Conservation (phyloP, 2,888 invertebrate genomes). For the Nemurella pictetii region DNA sequence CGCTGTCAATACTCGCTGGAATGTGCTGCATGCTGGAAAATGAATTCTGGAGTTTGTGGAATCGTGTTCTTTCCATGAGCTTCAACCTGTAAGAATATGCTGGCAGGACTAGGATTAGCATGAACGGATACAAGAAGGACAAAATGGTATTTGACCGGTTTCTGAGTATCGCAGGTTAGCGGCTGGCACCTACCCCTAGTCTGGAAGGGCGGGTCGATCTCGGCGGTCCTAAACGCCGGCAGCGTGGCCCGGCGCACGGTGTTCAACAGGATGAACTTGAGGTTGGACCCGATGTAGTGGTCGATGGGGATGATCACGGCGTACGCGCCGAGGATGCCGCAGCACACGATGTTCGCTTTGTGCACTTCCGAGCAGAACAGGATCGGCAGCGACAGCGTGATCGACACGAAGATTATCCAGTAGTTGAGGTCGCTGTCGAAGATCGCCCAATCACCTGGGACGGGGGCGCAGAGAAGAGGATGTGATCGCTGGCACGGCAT, state of each 20-base stretch:
- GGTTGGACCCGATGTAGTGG: conserved; percentile 64
- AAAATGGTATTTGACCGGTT: too few relatives aligned
- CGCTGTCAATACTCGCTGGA: too few relatives aligned
- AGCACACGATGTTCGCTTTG: conserved; percentile 63
- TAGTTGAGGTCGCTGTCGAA: conserved; percentile 62
- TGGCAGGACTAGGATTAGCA: too few relatives aligned
- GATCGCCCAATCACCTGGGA: conserved; percentile 51
- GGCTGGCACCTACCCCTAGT: conserved; percentile 56
- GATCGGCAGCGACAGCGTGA: conserved; percentile 57
- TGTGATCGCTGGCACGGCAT: too few relatives aligned
- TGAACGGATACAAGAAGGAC: too few relatives aligned
- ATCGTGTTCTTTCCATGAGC: too few relatives aligned
- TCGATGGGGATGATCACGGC: conserved; percentile 64
- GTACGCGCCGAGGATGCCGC: conserved; percentile 67
- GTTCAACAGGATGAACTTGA: conserved; percentile 71
- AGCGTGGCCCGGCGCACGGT: conserved; percentile 63
- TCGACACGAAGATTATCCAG: conserved; percentile 63
- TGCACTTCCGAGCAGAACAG: conserved; percentile 57
- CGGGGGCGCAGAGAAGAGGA: neutral
- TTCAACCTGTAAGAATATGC: too few relatives aligned
- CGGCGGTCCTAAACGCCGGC: conserved; percentile 59
- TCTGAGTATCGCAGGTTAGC: too few relatives aligned
- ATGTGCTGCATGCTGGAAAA: too few relatives aligned
- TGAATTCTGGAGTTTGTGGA: too few relatives aligned
- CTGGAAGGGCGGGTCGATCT: conserved; percentile 64